Percentiles rank a stretch among this genome's conserved stretches.
phyloP scores from a whole-genome alignment of 2,113 vertebrate genomes.

The Tachuris rubrigastra region DNA sequence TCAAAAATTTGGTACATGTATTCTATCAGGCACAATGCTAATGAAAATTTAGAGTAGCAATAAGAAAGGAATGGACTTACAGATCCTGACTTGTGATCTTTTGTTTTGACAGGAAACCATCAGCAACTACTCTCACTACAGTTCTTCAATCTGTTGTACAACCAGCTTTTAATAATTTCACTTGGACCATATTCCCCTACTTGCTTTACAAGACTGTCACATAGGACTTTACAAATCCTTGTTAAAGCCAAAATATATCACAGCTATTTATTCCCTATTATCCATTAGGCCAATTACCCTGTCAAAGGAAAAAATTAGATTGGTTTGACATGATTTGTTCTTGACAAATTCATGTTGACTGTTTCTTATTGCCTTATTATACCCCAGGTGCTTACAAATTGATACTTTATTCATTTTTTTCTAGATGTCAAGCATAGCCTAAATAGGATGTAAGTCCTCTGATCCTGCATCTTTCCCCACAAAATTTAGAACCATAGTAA shows the following conservation, averaged over 20 bases:
- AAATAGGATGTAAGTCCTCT: neutral
- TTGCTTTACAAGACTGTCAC: neutral
- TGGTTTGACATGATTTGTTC: slow-evolving; percentile 21
- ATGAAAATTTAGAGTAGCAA: neutral
- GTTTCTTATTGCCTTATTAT: slow-evolving; percentile 20
- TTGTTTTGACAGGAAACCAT: neutral
- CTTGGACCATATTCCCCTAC: neutral
- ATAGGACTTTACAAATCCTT: neutral
- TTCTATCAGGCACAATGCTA: neutral
- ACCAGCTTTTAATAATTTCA: neutral
- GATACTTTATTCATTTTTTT: neutral
- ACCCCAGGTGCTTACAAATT: neutral
- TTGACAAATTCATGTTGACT: slow-evolving; percentile 24
- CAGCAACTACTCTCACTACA: neutral
- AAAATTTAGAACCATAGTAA: neutral
- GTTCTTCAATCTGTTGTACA: neutral
- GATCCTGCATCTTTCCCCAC: neutral
- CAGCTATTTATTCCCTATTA: slow-evolving; percentile 12
- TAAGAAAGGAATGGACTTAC: neutral
- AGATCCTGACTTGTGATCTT: neutral
- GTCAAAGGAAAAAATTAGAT: slow-evolving; percentile 34
- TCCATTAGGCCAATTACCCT: neutral
- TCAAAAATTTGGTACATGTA: neutral
- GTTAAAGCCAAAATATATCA: slow-evolving; percentile 18
- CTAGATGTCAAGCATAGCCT: neutral